phyloP scores from a whole-genome alignment of 2,888 invertebrate genomes.

The Boloria selene region DNA sequence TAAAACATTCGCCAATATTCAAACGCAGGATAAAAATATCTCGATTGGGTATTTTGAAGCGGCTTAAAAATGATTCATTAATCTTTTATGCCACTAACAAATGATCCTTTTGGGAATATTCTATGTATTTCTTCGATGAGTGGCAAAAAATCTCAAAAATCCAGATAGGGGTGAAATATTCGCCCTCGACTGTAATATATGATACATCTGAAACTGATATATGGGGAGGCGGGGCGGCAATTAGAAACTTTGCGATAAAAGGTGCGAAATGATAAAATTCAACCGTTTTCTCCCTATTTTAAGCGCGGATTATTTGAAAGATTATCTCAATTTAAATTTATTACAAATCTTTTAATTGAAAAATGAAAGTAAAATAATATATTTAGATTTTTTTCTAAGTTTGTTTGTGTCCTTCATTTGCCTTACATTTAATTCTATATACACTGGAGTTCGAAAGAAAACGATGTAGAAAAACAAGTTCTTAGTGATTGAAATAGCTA shows the following conservation, averaged over 20 bases:
- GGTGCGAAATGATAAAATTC: conserved; percentile 4
- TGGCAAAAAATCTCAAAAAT: conserved; percentile 36
- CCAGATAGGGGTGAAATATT: conserved; percentile 35
- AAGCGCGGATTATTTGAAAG: too few species aligned
- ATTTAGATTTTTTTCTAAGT: too few species aligned
- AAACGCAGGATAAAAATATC: conserved; percentile 11
- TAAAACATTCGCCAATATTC: conserved; percentile 5
- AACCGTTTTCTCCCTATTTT: background rate
- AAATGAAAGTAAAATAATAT: too few species aligned
- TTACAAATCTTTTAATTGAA: too few species aligned
- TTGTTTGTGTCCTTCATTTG: too few species aligned
- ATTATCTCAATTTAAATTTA: too few species aligned
- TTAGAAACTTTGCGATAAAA: conserved; percentile 5
- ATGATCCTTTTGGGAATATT: conserved; percentile 32
- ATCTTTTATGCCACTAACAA: conserved; percentile 34
- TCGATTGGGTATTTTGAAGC: conserved; percentile 17
- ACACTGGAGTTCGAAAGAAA: too few species aligned
- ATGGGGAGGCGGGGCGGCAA: conserved; percentile 14
- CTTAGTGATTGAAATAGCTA: too few species aligned
- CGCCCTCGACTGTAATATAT: conserved; percentile 33
- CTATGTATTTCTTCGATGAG: conserved; percentile 36
- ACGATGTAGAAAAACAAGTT: too few species aligned
- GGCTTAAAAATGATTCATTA: conserved; percentile 26
- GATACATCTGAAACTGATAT: conserved; percentile 15
- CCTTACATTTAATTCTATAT: too few species aligned